A percentile compares a stretch with the other conserved stretches of the same genome.
These are phyloP conservation scores for Charaxes varanes DNA, from an alignment of 1,140 invertebrate species.

Conservation along the genomic window DNA sequence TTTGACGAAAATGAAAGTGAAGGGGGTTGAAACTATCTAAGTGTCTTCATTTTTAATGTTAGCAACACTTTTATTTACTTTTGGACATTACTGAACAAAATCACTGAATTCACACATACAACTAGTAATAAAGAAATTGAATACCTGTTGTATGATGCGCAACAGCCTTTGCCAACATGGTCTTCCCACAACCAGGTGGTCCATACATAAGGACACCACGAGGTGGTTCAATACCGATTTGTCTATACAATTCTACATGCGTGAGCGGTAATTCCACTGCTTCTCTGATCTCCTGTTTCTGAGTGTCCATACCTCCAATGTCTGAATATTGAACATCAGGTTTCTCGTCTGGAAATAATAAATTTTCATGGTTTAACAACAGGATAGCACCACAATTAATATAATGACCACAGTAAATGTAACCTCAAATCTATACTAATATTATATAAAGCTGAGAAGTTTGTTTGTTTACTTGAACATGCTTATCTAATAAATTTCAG, in stretches of 20 bases:
- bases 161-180: conserved; percentile 99
- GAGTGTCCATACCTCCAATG: conserved; percentile 99
- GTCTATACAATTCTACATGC: conserved; percentile 99
- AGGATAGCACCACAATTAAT: too few species aligned
- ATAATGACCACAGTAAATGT: too few species aligned
- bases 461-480: too few species aligned
- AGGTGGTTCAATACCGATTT: conserved; percentile 97
- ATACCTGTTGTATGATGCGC: conserved; percentile 96
- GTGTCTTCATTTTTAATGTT: too few species aligned
- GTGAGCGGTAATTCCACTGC: conserved; percentile 98
- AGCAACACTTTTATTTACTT: too few species aligned
- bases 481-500: too few species aligned
- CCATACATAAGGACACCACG: conserved; percentile 99
- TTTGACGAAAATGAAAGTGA: too few species aligned
- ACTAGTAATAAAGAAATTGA: not conserved
- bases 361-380: not conserved
- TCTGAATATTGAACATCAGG: conserved; percentile 98
- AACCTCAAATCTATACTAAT: too few species aligned
- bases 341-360: conserved; percentile 89
- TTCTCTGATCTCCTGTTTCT: conserved; percentile 99
- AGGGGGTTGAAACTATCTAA: too few species aligned
- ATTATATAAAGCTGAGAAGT: too few species aligned
- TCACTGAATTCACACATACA: too few species aligned
- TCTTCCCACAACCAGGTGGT: conserved; percentile 97
- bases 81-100: too few species aligned